A percentile compares a stretch with the other conserved stretches of the same genome.
These are phyloP conservation scores for Cheilosia pagana DNA, from an alignment of 2,888 invertebrate species.

Conservation along the genomic window DNA sequence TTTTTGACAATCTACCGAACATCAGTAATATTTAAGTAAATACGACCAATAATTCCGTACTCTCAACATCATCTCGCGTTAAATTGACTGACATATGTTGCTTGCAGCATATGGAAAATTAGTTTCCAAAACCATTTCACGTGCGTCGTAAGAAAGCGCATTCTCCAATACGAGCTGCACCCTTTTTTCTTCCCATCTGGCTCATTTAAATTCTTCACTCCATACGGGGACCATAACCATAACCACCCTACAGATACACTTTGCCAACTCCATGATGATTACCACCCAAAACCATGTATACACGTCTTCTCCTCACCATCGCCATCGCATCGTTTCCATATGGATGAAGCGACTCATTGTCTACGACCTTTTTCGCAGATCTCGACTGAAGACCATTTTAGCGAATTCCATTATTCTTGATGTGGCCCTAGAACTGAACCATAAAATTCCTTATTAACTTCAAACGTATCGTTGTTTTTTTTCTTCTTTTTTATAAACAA, in stretches of 20 bases:
- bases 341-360: conserved; percentile 67
- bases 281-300: conserved; percentile 24
- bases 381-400: not conserved
- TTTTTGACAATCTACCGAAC: too few relatives aligned
- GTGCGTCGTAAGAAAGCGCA: conserved; percentile 6
- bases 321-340: conserved; percentile 55
- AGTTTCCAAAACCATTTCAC: not conserved
- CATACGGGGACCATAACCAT: conserved; percentile 32
- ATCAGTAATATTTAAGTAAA: too few relatives aligned
- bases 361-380: conserved; percentile 56
- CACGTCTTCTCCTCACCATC: not conserved
- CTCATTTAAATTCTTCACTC: conserved; percentile 41
- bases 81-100: not conserved
- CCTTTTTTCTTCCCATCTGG: conserved; percentile 28
- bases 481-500: conserved; percentile 45
- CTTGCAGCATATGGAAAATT: not conserved
- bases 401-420: conserved; percentile 1
- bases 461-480: not conserved
- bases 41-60: too few relatives aligned
- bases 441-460: conserved; percentile 69
- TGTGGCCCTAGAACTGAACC: conserved; percentile 5
- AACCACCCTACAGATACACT: conserved; percentile 44
- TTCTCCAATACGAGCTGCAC: conserved; percentile 37
- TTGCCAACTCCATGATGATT: conserved; percentile 32
- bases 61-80: too few relatives aligned